A percentile compares a stretch with the other conserved stretches of the same genome.
Conservation (phyloP, 2,797 vertebrate genomes). For the Podargus strigoides region DNA sequence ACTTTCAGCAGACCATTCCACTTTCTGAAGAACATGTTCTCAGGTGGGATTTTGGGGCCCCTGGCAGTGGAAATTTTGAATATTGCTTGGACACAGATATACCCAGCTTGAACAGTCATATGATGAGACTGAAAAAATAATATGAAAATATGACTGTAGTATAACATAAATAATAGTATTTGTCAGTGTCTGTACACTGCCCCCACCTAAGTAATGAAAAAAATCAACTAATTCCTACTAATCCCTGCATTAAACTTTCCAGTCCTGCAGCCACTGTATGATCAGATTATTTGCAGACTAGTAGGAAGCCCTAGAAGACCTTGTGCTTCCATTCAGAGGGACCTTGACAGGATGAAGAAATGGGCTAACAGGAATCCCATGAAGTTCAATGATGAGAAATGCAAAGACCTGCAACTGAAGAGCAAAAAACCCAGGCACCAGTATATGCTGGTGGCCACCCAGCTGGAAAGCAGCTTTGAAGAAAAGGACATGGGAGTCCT, state of each 20-base stretch:
- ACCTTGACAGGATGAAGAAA: background rate
- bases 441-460: accelerated
- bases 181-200: background rate
- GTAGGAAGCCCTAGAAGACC: background rate
- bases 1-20: background rate
- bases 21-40: background rate
- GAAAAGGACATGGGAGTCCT: background rate
- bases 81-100: background rate
- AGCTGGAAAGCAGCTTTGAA: background rate
- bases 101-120: background rate
- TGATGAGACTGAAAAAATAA: background rate
- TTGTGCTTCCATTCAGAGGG: background rate
- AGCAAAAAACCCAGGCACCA: background rate
- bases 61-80: background rate
- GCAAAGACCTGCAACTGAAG: background rate
- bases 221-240: background rate
- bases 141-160: background rate
- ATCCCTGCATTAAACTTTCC: background rate
- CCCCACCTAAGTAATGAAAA: slow-evolving; percentile 4
- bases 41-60: background rate
- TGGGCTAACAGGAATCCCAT: background rate
- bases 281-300: background rate
- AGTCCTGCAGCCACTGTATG: background rate
- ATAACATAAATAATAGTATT: background rate
- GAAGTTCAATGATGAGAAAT: background rate